These are phyloP conservation scores for Petrolisthes manimaculis DNA, from an alignment of 2,888 invertebrate genomes.

Conservation along the genomic window DNA sequence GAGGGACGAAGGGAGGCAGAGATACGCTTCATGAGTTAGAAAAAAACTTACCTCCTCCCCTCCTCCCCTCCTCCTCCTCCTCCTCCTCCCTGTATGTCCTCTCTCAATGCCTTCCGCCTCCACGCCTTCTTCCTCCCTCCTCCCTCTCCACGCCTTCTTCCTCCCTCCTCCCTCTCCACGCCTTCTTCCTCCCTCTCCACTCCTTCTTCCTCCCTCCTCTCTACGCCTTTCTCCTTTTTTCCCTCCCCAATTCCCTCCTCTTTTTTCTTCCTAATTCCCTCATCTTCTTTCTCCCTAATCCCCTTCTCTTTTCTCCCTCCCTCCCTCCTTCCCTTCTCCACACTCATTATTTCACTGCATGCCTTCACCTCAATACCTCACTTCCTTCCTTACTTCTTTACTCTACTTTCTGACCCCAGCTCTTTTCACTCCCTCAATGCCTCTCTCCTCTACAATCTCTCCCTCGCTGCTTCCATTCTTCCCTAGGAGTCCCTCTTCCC, in stretches of 20 bases:
- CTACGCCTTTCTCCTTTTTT: conserved; percentile 7
- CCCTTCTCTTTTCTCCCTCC: no score
- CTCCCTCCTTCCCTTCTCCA: conserved; percentile 19
- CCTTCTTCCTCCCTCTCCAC: conserved; percentile 15
- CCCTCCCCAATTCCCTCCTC: conserved; percentile 13
- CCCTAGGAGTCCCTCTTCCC: conserved; percentile 7
- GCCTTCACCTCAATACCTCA: neutral
- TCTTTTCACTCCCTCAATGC: neutral
- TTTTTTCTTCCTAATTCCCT: no score
- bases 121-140: conserved; percentile 7
- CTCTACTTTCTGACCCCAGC: neutral
- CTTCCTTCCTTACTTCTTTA: conserved; percentile 3
- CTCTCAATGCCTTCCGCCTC: neutral
- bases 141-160: conserved; percentile 8
- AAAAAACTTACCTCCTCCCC: no score
- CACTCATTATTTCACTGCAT: neutral
- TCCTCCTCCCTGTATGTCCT: conserved; percentile 26
- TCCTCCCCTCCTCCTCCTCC: conserved; percentile 4
- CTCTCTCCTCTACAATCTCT: conserved; percentile 11
- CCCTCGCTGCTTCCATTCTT: neutral
- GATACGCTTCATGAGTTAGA: no score
- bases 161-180: conserved; percentile 3
- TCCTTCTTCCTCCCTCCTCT: no score
- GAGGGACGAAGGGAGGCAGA: no score
- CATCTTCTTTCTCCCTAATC: no score